These are phyloP conservation scores for Spheniscus humboldti DNA, from an alignment of 2,797 vertebrate genomes.

Conservation along the genomic window DNA sequence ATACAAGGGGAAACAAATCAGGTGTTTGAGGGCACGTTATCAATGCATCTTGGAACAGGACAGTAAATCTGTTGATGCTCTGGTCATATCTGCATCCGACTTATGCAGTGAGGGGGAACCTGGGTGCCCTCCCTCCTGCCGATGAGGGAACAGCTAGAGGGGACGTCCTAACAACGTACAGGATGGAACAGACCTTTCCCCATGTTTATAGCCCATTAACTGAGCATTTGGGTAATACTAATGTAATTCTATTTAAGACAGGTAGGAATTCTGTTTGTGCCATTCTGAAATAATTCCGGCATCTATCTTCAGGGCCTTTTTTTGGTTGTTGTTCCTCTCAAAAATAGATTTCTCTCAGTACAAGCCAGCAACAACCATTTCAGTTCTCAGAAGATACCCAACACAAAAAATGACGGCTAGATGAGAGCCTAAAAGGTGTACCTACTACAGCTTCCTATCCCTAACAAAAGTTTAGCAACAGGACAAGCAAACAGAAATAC, in stretches of 20 bases:
- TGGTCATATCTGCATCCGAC: not conserved
- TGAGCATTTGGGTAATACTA: not conserved
- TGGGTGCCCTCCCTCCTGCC: not conserved
- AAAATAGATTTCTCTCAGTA: not conserved
- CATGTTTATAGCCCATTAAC: not conserved
- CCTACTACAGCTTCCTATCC: not conserved
- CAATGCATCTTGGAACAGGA: not conserved
- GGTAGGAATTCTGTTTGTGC: not conserved
- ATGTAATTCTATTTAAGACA: not conserved
- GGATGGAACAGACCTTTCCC: not conserved
- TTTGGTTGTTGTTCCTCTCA: not conserved
- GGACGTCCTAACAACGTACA: fast-evolving
- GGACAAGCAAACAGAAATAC: not conserved
- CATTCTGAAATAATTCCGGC: not conserved
- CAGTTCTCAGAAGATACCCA: not conserved
- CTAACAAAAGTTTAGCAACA: not conserved
- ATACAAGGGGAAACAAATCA: not conserved
- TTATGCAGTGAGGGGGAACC: not conserved
- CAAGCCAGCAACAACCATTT: not conserved
- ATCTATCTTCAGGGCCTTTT: not conserved
- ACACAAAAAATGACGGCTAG: not conserved
- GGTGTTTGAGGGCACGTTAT: not conserved
- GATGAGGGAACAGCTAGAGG: not conserved
- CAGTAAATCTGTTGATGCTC: not conserved
- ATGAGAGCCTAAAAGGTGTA: not conserved